Percentiles rank a stretch among this genome's conserved stretches.
Conservation (phyloP, 2,113 vertebrate genomes). For the Nesogale talazaci region DNA sequence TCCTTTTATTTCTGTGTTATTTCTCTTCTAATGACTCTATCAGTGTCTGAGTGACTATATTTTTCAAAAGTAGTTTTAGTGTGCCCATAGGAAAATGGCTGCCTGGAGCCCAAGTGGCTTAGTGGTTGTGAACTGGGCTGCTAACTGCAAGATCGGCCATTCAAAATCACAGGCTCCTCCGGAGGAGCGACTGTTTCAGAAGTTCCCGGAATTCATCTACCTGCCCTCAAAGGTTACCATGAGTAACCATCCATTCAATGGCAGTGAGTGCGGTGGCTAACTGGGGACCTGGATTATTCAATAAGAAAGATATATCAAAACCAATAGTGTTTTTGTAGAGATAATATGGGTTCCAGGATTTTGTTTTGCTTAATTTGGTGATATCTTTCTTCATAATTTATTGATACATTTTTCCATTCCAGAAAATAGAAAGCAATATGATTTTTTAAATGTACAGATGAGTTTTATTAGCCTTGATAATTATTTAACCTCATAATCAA, state of each 20-base stretch:
- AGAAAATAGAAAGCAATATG: not conserved
- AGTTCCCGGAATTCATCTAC: too few species aligned
- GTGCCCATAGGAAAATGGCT: not conserved
- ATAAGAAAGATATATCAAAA: not conserved
- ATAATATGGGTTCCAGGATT: not conserved
- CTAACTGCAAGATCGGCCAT: too few species aligned
- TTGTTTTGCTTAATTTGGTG: not conserved
- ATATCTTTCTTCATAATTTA: not conserved
- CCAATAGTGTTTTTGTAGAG: not conserved
- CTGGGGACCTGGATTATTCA: not conserved
- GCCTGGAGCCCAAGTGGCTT: too few species aligned
- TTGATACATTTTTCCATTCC: not conserved
- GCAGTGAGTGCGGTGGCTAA: too few species aligned
- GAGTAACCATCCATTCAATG: too few species aligned
- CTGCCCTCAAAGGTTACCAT: too few species aligned
- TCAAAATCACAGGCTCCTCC: too few species aligned
- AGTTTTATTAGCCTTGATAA: not conserved
- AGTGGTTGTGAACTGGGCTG: too few species aligned
- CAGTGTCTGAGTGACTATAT: not conserved
- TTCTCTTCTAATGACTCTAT: too few species aligned
- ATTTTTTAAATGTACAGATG: not conserved
- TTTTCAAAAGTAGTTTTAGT: constrained; percentile 38
- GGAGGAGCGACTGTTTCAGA: too few species aligned
- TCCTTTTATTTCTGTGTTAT: not conserved
- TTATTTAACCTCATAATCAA: not conserved